These are phyloP conservation scores for Gila robusta DNA, from an alignment of 2,797 vertebrate species.

Conservation along the genomic window DNA sequence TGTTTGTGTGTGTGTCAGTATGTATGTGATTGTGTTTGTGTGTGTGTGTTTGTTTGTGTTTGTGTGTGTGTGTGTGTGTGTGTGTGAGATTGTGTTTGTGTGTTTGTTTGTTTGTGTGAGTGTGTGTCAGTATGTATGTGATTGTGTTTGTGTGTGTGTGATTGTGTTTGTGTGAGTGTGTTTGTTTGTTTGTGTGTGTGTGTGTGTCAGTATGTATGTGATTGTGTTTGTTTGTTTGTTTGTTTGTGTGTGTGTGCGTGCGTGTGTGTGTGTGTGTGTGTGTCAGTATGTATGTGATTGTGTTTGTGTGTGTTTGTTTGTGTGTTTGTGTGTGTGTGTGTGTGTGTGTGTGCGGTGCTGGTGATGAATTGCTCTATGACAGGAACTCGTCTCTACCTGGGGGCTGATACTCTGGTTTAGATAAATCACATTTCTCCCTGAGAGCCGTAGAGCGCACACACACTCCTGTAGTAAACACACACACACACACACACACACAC, in stretches of 20 bases:
- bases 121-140: background rate
- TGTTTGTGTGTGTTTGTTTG: background rate
- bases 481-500: conserved; percentile 15
- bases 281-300: background rate
- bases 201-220: background rate
- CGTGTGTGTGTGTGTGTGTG: no score
- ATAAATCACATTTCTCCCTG: conserved; percentile 68
- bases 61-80: background rate
- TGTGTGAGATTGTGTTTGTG: background rate
- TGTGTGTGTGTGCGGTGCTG: conserved; percentile 47
- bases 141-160: background rate
- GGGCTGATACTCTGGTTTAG: conserved; percentile 70
- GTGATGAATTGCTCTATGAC: conserved; percentile 74
- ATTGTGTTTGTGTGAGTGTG: background rate
- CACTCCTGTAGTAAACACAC: conserved; percentile 19
- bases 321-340: background rate
- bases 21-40: background rate
- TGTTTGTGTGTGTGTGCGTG: background rate
- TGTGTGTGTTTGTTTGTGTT: background rate
- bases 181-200: background rate
- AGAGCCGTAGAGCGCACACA: conserved; percentile 6
- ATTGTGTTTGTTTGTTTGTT: background rate
- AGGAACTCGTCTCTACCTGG: conserved; percentile 65
- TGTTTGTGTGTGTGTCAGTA: background rate
- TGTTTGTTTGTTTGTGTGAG: background rate